Evolutionary conservation across 2,888 invertebrate genomes (phyloP), one percentile per base, ranked within the genome.

Genomic region (Nezara viridula): DNA sequence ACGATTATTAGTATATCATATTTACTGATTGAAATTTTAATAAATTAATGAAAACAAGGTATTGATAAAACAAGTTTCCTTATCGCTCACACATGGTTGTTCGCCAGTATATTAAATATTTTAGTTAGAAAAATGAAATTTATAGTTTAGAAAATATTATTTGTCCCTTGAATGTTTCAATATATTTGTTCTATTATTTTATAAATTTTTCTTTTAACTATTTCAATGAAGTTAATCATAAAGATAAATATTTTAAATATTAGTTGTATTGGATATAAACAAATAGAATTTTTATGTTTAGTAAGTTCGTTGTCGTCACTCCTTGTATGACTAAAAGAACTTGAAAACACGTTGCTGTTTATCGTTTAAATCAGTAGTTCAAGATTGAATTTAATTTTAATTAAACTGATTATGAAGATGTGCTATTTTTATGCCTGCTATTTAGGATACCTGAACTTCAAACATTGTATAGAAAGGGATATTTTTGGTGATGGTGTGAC

Each of bases 11-110:
- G 37, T 73, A 37, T 21, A 27, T 73, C 19, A 37, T 73, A 73
- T 7, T 21, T 19, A 9, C 6, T 73, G 19, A 19, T 73, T 73
- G 19, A 73, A 73, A 73, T 37, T 73, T 32, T 4, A 27, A 16
- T 27, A 16, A 66, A 66, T 66, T 32, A 73, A 7, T 73, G 10
- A 73, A 27, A n/a, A 7, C 19, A 19, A 37, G 16, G 37, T 21
- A 37, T 73, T 19, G n/a, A 21, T 37, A 10, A 7, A 12, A 37
- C 32, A 81, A 81, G 6, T n/a, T 81, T 81, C 10, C 24, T 47
- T 37, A 81, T 81, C 81, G 81, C 81, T 81, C 81, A 81, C 81
- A 24, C 44, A 81, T 44, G 81, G 81, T 81, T 81, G 81, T 81
- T 40, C 44, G 3, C 4, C 24, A n/a, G 6, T n/a, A 44, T 1